Conservation (phyloP, 2,113 vertebrate species). For the Carassius auratus region DNA sequence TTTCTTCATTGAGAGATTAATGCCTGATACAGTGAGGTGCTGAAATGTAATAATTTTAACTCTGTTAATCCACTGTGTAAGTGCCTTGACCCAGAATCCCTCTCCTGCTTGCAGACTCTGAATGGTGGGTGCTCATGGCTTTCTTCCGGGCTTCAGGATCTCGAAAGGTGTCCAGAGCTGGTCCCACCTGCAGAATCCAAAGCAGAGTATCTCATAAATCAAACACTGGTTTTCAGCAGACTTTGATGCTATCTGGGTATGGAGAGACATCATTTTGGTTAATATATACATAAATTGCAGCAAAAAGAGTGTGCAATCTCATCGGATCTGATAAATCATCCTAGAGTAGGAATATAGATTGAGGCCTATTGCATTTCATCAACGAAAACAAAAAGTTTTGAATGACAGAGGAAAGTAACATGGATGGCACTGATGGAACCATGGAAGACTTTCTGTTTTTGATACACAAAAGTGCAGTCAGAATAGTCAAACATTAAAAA, state of each 20-base stretch:
- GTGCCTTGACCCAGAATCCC: conserved; percentile 66
- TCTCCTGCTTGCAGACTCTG: conserved; percentile 62
- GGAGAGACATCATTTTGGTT: not conserved
- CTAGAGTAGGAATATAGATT: not conserved
- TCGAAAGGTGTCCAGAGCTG: conserved; percentile 85
- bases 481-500: conserved; percentile 7
- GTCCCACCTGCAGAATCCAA: conserved; percentile 70
- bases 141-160: conserved; percentile 60
- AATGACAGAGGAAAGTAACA: conserved; percentile 18
- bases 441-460: conserved; percentile 1
- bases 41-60: not conserved
- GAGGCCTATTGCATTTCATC: not conserved
- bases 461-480: conserved; percentile 5
- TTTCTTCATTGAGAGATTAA: not conserved
- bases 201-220: not conserved
- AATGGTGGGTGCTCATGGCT: conserved; percentile 70
- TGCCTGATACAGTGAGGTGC: not conserved
- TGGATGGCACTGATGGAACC: conserved; percentile 4
- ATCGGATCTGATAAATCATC: not conserved
- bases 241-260: not conserved
- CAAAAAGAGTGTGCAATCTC: not conserved
- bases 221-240: not conserved
- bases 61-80: conserved; percentile 58
- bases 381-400: not conserved
- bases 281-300: too few species aligned